phyloP scores from a whole-genome alignment of 2,888 invertebrate species.

The Unio delphinus region DNA sequence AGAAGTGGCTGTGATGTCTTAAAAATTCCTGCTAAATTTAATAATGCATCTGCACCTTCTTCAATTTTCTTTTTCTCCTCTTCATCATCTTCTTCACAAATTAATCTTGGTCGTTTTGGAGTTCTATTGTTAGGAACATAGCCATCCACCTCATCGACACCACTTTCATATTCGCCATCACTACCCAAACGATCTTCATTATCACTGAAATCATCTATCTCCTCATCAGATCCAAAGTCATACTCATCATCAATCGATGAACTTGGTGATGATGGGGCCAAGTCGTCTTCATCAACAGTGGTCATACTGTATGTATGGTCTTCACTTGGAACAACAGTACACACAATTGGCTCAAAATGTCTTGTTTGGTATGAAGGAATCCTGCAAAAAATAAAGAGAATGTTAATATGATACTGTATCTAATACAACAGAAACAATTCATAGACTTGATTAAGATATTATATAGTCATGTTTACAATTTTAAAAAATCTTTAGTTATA shows the following conservation, averaged over 20 bases:
- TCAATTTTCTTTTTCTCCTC: slow-evolving; percentile 78
- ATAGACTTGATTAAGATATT: no score
- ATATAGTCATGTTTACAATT: no score
- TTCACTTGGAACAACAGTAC: slow-evolving; percentile 90
- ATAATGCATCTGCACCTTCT: slow-evolving; percentile 84
- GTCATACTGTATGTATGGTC: slow-evolving; percentile 89
- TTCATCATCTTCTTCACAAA: slow-evolving; percentile 49
- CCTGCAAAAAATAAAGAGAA: slow-evolving; percentile 20
- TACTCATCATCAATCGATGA: slow-evolving; percentile 72
- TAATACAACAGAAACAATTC: no score
- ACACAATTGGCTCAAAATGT: slow-evolving; percentile 74
- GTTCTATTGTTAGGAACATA: slow-evolving; percentile 31
- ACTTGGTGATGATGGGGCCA: slow-evolving; percentile 58
- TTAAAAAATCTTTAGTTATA: no score
- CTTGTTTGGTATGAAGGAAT: slow-evolving; percentile 13
- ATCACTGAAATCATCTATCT: slow-evolving; percentile 30
- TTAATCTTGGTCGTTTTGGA: slow-evolving; percentile 30
- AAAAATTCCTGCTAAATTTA: slow-evolving; percentile 81
- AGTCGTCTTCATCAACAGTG: slow-evolving; percentile 45
- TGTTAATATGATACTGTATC: neutral
- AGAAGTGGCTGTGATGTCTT: slow-evolving; percentile 19
- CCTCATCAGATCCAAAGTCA: slow-evolving; percentile 67
- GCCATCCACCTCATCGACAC: slow-evolving; percentile 59
- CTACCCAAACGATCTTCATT: slow-evolving; percentile 33
- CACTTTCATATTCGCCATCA: slow-evolving; percentile 44